These are phyloP conservation scores for Apantesis nais DNA, from an alignment of 2,888 invertebrate genomes.

Conservation along the genomic window DNA sequence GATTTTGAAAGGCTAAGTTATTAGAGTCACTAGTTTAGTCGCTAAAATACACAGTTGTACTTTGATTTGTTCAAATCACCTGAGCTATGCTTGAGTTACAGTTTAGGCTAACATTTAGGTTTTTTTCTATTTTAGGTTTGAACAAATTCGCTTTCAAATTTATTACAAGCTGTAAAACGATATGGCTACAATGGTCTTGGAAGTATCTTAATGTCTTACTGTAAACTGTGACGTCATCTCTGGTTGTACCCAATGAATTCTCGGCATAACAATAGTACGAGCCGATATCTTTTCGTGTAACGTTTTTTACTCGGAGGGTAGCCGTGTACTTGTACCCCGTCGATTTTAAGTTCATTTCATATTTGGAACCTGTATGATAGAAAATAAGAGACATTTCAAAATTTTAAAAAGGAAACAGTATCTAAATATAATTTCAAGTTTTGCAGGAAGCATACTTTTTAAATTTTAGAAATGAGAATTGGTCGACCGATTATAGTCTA, in stretches of 20 bases:
- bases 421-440: too few species aligned
- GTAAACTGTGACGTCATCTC: conserved; percentile 87
- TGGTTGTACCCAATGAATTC: conserved; percentile 87
- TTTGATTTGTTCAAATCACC: too few species aligned
- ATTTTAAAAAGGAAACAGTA: neutral
- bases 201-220: conserved; percentile 78
- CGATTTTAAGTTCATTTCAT: conserved; percentile 62
- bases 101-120: too few species aligned
- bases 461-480: neutral
- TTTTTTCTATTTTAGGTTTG: too few species aligned
- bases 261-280: conserved; percentile 88
- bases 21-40: too few species aligned
- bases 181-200: too few species aligned
- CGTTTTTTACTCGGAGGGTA: conserved; percentile 83
- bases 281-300: conserved; percentile 85
- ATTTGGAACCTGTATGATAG: conserved; percentile 57
- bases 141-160: too few species aligned
- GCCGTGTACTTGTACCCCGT: conserved; percentile 85
- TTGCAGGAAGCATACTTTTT: neutral
- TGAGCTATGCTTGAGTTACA: too few species aligned
- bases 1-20: neutral
- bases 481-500: neutral
- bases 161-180: neutral
- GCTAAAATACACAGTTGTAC: too few species aligned
- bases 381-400: neutral